phyloP scores from a whole-genome alignment of 2,888 invertebrate species.

The Cephus rjabovi region DNA sequence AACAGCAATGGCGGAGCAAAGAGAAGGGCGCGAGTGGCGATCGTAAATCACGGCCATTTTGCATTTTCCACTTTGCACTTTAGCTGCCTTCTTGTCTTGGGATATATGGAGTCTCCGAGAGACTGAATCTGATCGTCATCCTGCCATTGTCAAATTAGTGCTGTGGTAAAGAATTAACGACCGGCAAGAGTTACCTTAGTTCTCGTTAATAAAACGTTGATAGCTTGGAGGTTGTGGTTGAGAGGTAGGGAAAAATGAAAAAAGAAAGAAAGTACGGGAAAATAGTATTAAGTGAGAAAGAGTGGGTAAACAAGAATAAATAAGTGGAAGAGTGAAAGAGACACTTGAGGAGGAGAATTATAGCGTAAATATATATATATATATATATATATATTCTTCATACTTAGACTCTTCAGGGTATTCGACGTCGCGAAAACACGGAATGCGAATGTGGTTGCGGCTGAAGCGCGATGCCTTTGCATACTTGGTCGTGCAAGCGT shows the following conservation, averaged over 20 bases:
- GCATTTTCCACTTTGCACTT: slow-evolving; percentile 9
- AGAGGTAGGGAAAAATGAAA: not conserved
- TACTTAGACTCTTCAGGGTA: not conserved
- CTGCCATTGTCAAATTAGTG: not conserved
- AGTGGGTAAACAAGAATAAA: not conserved
- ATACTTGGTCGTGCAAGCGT: slow-evolving; percentile 16
- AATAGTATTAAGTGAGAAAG: not conserved
- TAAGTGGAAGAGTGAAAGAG: not conserved
- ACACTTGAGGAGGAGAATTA: not conserved
- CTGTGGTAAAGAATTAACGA: not conserved
- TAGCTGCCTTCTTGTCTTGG: not conserved
- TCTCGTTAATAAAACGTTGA: not conserved
- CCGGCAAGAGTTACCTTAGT: not conserved
- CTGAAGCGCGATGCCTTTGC: not conserved
- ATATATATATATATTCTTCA: not conserved
- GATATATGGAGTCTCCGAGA: not conserved
- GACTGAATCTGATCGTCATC: not conserved
- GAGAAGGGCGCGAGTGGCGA: not conserved
- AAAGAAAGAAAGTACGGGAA: too few species aligned
- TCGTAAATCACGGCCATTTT: slow-evolving; percentile 21
- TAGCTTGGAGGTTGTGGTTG: not conserved
- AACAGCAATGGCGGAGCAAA: not conserved
- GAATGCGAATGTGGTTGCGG: not conserved
- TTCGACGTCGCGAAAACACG: not conserved
- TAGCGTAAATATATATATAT: not conserved